These are phyloP conservation scores for Drosophila seguyi DNA, from an alignment of 1,140 invertebrate species.

Conservation along the genomic window DNA sequence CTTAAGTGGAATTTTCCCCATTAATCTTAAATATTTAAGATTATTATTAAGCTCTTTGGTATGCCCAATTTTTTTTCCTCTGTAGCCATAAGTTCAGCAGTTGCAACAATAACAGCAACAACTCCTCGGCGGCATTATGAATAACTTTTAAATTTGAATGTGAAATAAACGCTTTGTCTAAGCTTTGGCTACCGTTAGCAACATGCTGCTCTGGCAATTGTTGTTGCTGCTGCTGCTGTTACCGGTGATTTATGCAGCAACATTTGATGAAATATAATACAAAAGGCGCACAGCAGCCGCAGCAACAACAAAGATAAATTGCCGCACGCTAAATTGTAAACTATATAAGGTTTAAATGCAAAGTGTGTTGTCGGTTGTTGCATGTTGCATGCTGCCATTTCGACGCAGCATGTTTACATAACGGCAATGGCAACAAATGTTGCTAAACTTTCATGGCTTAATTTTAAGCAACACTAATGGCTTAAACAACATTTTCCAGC, in stretches of 20 bases:
- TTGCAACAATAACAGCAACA: slow-evolving; percentile 13
- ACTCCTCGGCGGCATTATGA: slow-evolving; percentile 69
- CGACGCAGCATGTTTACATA: slow-evolving; percentile 49
- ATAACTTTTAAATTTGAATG: slow-evolving; percentile 84
- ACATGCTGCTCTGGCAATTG: slow-evolving; percentile 55
- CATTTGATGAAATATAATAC: slow-evolving; percentile 84
- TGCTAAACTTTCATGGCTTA: slow-evolving; percentile 30
- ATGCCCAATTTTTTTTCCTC: not conserved
- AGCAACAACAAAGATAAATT: slow-evolving; percentile 72
- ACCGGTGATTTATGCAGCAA: slow-evolving; percentile 78
- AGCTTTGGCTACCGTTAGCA: slow-evolving; percentile 76
- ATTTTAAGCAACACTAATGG: slow-evolving; percentile 15
- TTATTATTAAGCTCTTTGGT: too few relatives aligned
- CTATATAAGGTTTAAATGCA: slow-evolving; percentile 78
- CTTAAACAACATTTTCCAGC: not conserved
- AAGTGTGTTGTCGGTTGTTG: slow-evolving; percentile 42
- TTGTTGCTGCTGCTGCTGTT: slow-evolving; percentile 20
- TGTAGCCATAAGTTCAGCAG: slow-evolving; percentile 2
- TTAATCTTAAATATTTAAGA: too few relatives aligned
- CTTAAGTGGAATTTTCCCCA: too few relatives aligned
- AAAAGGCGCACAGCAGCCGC: slow-evolving; percentile 70
- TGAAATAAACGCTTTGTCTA: slow-evolving; percentile 84
- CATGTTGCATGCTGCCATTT: slow-evolving; percentile 6
- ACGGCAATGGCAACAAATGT: slow-evolving; percentile 37
- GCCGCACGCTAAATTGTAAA: slow-evolving; percentile 76